Evolutionary conservation across 2,113 vertebrate genomes (phyloP).

Genomic region (Percina caprodes): DNA sequence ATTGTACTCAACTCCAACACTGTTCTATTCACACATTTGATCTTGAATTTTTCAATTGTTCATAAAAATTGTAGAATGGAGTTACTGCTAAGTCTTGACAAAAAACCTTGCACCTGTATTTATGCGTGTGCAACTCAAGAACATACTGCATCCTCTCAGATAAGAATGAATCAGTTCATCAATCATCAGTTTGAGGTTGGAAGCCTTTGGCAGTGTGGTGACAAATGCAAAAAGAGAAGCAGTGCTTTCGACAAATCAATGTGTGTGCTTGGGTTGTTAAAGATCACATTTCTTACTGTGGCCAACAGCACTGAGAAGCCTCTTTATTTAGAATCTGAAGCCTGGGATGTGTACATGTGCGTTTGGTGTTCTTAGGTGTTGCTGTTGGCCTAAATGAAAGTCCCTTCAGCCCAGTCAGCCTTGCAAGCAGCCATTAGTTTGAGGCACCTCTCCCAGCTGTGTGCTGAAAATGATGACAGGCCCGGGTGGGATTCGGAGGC

Average conservation of each 20-base stretch:
- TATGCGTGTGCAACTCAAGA: background rate
- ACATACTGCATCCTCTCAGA: background rate
- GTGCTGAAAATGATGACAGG: conserved; percentile 65
- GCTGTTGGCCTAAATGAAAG: conserved; percentile 51
- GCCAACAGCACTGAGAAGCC: background rate
- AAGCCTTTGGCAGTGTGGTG: background rate
- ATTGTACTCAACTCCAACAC: background rate
- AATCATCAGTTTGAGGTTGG: background rate
- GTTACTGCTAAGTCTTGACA: background rate
- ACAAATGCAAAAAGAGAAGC: background rate
- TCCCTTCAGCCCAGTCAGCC: conserved; percentile 43
- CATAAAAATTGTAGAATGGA: background rate
- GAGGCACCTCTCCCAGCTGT: conserved; percentile 49
- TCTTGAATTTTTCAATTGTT: background rate
- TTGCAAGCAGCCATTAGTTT: conserved; percentile 63
- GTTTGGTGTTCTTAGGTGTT: conserved; percentile 33
- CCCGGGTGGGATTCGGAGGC: conserved; percentile 30
- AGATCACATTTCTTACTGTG: background rate
- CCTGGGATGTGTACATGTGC: conserved; percentile 18
- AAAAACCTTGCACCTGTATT: background rate
- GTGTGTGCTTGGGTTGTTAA: conserved; percentile 1
- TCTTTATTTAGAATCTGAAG: background rate
- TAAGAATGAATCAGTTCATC: background rate
- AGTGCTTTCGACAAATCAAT: conserved; percentile 1
- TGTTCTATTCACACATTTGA: background rate